Conservation (phyloP, 2,797 vertebrate genomes). For the Caiman crocodilus region DNA sequence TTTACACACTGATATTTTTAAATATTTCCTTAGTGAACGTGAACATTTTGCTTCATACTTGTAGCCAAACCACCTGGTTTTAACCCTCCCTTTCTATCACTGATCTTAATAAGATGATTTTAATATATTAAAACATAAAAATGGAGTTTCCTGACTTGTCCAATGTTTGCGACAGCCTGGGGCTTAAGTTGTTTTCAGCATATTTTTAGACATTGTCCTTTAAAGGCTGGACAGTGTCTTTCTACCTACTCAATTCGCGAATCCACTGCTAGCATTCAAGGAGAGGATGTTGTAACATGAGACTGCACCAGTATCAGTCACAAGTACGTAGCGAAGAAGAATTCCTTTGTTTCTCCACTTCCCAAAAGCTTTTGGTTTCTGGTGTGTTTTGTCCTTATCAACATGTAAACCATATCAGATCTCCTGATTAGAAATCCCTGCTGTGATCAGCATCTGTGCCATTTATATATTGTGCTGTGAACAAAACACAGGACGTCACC, state of each 20-base stretch:
- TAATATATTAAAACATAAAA: slow-evolving; percentile 55
- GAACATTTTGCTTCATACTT: not conserved
- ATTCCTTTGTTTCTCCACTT: not conserved
- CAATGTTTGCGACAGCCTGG: slow-evolving; percentile 21
- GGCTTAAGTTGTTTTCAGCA: slow-evolving; percentile 16
- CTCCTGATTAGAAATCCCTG: not conserved
- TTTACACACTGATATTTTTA: not conserved
- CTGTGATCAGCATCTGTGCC: not conserved
- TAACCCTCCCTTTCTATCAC: slow-evolving; percentile 15
- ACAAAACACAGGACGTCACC: not conserved
- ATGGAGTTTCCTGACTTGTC: not conserved
- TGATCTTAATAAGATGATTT: slow-evolving; percentile 48
- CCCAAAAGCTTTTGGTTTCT: not conserved
- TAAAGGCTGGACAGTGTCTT: not conserved
- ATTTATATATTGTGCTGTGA: not conserved
- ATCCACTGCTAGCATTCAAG: rapidly evolving
- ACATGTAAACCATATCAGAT: not conserved
- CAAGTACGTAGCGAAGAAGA: not conserved
- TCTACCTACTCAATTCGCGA: not conserved
- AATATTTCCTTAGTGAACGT: not conserved
- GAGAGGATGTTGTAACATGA: not conserved
- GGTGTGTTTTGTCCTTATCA: not conserved
- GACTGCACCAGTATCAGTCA: not conserved
- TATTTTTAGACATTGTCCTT: not conserved
- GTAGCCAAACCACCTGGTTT: slow-evolving; percentile 40